Evolutionary conservation across 2,888 invertebrate species (phyloP).

Genomic region (Polietes domitor): DNA sequence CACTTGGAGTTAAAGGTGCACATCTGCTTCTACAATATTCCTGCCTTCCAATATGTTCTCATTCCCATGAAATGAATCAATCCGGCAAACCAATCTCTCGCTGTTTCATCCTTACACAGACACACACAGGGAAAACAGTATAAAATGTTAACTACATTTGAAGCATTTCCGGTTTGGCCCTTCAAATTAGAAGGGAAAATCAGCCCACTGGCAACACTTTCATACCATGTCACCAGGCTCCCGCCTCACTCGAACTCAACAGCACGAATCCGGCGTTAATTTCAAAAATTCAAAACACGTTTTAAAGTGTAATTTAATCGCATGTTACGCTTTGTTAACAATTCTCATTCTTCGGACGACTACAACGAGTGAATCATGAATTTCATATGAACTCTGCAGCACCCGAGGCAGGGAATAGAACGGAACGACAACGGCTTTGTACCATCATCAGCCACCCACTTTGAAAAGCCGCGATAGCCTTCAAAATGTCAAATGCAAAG

Average conservation of each 20-base stretch:
- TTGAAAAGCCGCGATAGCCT: neutral
- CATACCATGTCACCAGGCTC: neutral
- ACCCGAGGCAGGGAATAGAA: neutral
- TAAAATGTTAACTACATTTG: neutral
- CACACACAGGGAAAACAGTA: neutral
- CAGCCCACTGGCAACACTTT: neutral
- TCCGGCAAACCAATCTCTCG: too few relatives aligned
- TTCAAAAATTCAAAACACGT: conserved; percentile 78
- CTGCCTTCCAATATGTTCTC: too few relatives aligned
- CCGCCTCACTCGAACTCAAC: neutral
- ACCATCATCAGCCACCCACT: neutral
- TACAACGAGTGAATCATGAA: conserved; percentile 49
- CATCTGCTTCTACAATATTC: too few relatives aligned
- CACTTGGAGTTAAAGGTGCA: too few relatives aligned
- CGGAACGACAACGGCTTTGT: neutral
- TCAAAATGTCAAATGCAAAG: neutral
- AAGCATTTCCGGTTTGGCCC: neutral
- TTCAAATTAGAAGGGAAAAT: neutral
- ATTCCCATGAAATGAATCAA: too few relatives aligned
- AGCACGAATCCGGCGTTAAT: conserved; percentile 70
- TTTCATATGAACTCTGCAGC: conserved; percentile 52
- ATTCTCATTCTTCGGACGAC: conserved; percentile 49
- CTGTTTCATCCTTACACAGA: too few relatives aligned
- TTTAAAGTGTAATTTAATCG: conserved; percentile 78
- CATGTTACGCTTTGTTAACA: conserved; percentile 78